phyloP scores from a whole-genome alignment of 2,797 vertebrate species.

The Lithobates sylvaticus region DNA sequence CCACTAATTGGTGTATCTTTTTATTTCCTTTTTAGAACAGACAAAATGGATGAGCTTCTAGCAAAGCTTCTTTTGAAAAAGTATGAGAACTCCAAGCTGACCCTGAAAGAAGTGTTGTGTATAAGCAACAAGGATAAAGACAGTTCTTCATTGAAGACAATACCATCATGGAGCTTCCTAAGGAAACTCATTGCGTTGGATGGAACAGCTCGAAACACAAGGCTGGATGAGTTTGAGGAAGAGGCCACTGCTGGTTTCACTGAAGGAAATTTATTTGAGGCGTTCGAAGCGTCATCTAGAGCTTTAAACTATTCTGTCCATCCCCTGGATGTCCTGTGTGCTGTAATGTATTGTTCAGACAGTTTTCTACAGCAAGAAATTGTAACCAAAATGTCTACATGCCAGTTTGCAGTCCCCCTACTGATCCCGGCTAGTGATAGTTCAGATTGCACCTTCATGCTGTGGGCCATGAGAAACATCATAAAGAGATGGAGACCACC shows the following conservation, averaged over 20 bases:
- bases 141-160: not conserved
- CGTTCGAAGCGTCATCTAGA: not conserved
- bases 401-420: slow-evolving; percentile 29
- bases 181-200: slow-evolving; percentile 25
- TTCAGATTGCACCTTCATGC: slow-evolving; percentile 71
- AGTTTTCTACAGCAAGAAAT: slow-evolving; percentile 77
- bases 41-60: slow-evolving; percentile 8
- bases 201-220: slow-evolving; percentile 29
- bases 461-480: slow-evolving; percentile 79
- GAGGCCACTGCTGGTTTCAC: not conserved
- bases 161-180: slow-evolving; percentile 15
- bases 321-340: slow-evolving; percentile 81
- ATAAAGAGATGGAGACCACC: slow-evolving; percentile 76
- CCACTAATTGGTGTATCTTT: not conserved
- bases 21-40: not conserved
- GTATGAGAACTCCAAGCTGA: slow-evolving; percentile 58
- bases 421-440: slow-evolving; percentile 75
- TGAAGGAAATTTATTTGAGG: not conserved
- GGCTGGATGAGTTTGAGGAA: not conserved
- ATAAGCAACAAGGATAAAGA: not conserved
- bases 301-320: slow-evolving; percentile 57
- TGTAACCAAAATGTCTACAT: slow-evolving; percentile 21
- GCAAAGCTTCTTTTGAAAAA: slow-evolving; percentile 51
- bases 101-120: slow-evolving; percentile 1
- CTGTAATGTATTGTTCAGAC: slow-evolving; percentile 79